Evolutionary conservation across 2,888 invertebrate genomes (phyloP), one percentile per base, ranked within the genome.

Genomic region (Aethes cnicana): DNA sequence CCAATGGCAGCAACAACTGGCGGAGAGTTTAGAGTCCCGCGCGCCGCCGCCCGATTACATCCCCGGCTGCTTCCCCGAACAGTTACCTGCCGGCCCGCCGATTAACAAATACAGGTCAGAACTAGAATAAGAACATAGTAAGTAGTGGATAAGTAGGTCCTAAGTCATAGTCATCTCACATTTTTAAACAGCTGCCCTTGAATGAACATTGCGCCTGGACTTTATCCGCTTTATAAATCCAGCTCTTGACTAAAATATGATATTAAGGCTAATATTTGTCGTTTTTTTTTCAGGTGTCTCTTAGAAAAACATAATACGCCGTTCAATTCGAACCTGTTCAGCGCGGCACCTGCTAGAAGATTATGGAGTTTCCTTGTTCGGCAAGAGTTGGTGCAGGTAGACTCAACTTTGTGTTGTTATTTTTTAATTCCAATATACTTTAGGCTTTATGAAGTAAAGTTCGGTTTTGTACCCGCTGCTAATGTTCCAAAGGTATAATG

Each of bases 221-320:
- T n/a, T n/a, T n/a, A n/a, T n/a, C n/a, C n/a, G n/a, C n/a, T n/a
- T n/a, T n/a, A n/a, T n/a, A n/a, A n/a, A n/a, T n/a, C n/a, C n/a
- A n/a, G n/a, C n/a, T 37, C 26, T 4, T 11, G 9, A 21, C 6
- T 6, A 12, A 16, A 17, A 4, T 9, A 7, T 25, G 9, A 9
- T 25, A n/a, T n/a, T n/a, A n/a, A n/a, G n/a, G n/a, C n/a, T 32
- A 21, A 21, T 1, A 6, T 7, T 2, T 17, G 26, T 43, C 21
- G 30, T 1, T 3, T 14, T 55, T 26, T 17, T 80, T 94, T 90
- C 82, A 93, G 96, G 65, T 95, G 97, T 70, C 90, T 99, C 36
- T 84, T 98, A 61, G 98, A 98, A 65, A 95, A 95, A 63, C 94
- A 95, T 62, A 99, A 99, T 75, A 98, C 98, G 0, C 99, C 99